These are phyloP conservation scores for Apis mellifera DNA, from an alignment of 1,140 invertebrate genomes.

Conservation along the genomic window DNA sequence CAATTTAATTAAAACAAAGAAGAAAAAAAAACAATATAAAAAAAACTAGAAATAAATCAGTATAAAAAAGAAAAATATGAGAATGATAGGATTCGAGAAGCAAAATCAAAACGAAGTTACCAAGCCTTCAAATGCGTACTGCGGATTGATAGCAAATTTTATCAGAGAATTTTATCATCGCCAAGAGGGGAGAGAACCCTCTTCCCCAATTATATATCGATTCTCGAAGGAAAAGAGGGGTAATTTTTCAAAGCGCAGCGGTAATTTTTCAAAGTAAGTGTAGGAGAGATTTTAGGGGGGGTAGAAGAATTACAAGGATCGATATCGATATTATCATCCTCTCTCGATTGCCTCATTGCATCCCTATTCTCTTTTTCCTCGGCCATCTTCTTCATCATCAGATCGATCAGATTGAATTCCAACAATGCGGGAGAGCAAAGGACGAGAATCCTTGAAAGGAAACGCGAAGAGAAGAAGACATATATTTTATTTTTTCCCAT, in stretches of 20 bases:
- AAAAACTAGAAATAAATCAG: too few species aligned
- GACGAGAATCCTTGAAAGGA: conserved; percentile 31
- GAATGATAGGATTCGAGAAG: not conserved
- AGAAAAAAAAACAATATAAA: not conserved
- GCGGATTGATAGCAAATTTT: too few species aligned
- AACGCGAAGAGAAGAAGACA: not conserved
- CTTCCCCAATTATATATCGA: not conserved
- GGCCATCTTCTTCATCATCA: conserved; percentile 15
- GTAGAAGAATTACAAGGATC: not conserved
- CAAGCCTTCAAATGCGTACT: not conserved
- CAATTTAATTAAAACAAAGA: too few species aligned
- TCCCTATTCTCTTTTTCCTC: not conserved
- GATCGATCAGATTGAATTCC: conserved; percentile 24
- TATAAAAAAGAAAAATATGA: not conserved
- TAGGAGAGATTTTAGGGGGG: not conserved
- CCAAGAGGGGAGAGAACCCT: not conserved
- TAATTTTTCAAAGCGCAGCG: not conserved
- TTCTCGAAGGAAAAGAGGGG: not conserved
- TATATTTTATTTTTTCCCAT: not conserved
- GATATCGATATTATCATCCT: conserved; percentile 7
- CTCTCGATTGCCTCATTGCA: not conserved
- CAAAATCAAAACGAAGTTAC: not conserved
- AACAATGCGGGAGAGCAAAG: conserved; percentile 16
- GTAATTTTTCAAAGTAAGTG: not conserved
- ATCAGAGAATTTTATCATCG: not conserved